phyloP scores from a whole-genome alignment of 2,113 vertebrate species.

The Agelaius phoeniceus region DNA sequence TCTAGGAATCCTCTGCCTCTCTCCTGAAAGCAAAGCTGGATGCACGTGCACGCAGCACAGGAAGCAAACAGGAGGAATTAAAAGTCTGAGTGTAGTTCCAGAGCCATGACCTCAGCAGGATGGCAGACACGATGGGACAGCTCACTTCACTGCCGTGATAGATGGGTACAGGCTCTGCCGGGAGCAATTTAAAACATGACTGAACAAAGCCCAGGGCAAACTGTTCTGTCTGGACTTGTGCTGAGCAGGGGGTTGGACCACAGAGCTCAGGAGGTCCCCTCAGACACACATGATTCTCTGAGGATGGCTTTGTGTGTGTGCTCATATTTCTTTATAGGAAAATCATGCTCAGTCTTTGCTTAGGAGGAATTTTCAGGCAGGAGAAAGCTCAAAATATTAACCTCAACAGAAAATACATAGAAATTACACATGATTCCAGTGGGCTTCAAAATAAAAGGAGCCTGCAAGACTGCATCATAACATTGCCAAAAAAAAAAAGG shows the following conservation, averaged over 20 bases:
- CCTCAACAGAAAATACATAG: neutral
- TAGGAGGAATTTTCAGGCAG: neutral
- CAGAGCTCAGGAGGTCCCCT: neutral
- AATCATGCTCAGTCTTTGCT: neutral
- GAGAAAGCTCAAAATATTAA: neutral
- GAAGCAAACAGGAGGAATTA: neutral
- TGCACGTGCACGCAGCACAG: rapidly evolving
- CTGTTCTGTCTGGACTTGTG: neutral
- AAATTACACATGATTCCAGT: neutral
- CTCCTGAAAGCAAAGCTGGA: neutral
- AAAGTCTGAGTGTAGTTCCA: neutral
- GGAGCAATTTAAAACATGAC: neutral
- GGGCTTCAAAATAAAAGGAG: neutral
- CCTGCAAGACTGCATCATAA: neutral
- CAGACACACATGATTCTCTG: neutral
- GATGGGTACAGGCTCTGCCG: neutral
- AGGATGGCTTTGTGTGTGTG: neutral
- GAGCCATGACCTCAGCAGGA: neutral
- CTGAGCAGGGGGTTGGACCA: neutral
- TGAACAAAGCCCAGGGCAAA: neutral
- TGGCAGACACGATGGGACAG: neutral
- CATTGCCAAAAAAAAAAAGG: neutral
- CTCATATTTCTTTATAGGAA: neutral
- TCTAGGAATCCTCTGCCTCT: neutral
- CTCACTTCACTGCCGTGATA: neutral